Evolutionary conservation across 2,797 vertebrate genomes (phyloP).

Genomic region (Acanthis flammea): DNA sequence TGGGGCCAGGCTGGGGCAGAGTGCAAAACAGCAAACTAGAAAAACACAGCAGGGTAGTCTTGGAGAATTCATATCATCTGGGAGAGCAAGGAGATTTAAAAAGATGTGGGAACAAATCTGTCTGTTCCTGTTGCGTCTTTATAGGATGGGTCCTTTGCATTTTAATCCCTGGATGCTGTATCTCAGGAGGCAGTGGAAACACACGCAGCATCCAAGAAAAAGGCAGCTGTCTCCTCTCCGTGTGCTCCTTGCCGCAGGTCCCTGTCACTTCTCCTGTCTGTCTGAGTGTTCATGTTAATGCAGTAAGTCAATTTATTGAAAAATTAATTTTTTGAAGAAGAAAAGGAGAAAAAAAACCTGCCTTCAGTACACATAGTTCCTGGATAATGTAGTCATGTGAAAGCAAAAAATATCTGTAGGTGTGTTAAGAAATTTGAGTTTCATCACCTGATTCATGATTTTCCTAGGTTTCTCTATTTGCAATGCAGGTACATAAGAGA

Average conservation of each 20-base stretch:
- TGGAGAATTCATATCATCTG: background rate
- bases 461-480: background rate
- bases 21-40: background rate
- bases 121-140: background rate
- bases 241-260: background rate
- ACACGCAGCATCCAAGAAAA: background rate
- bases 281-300: background rate
- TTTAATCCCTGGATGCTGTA: background rate
- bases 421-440: background rate
- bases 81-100: background rate
- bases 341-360: background rate
- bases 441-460: background rate
- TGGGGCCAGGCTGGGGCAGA: background rate
- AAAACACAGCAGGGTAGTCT: background rate
- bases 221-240: background rate
- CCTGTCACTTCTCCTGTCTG: background rate
- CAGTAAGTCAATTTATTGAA: background rate
- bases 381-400: background rate
- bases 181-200: background rate
- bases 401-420: background rate
- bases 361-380: background rate
- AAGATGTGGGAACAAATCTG: background rate
- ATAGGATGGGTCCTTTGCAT: background rate
- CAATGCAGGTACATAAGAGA: background rate
- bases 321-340: background rate